These are phyloP conservation scores for Forbesichthys agassizii DNA, from an alignment of 2,113 vertebrate genomes.

Conservation along the genomic window DNA sequence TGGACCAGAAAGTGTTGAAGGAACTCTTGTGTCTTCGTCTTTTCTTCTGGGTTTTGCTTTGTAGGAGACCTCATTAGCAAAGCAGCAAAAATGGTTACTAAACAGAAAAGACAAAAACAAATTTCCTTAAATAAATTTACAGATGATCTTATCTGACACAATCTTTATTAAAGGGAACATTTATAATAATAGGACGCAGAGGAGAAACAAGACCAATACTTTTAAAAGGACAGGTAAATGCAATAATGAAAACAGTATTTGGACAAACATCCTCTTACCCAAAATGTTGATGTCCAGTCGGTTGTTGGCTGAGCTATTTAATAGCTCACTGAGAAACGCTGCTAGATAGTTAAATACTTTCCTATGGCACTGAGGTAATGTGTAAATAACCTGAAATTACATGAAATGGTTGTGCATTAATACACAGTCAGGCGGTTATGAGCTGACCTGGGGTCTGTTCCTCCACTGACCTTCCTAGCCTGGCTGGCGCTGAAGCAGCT, in stretches of 20 bases:
- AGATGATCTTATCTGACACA: background rate
- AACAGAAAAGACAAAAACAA: conserved; percentile 24
- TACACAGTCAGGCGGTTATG: background rate
- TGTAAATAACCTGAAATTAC: conserved; percentile 79
- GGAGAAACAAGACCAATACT: background rate
- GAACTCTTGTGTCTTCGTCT: conserved; percentile 90
- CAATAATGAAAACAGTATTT: background rate
- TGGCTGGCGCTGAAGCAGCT: conserved; percentile 69
- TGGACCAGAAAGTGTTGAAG: conserved; percentile 84
- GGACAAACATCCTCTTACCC: conserved; percentile 73
- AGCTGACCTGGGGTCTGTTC: background rate
- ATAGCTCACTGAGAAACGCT: conserved; percentile 88
- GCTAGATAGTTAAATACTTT: conserved; percentile 92
- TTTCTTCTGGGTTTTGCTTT: conserved; percentile 78
- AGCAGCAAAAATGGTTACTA: conserved; percentile 88
- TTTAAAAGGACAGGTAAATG: conserved; percentile 5
- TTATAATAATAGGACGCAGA: background rate
- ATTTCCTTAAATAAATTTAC: background rate
- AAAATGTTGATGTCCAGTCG: conserved; percentile 87
- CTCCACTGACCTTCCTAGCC: conserved; percentile 84
- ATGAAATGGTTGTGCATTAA: background rate
- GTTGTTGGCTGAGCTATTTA: conserved; percentile 87
- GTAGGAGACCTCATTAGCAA: conserved; percentile 83
- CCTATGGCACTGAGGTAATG: conserved; percentile 85
- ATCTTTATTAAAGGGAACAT: background rate